Evolutionary conservation across 2,888 invertebrate species (phyloP).

Genomic region (Trichacis sp.): DNA sequence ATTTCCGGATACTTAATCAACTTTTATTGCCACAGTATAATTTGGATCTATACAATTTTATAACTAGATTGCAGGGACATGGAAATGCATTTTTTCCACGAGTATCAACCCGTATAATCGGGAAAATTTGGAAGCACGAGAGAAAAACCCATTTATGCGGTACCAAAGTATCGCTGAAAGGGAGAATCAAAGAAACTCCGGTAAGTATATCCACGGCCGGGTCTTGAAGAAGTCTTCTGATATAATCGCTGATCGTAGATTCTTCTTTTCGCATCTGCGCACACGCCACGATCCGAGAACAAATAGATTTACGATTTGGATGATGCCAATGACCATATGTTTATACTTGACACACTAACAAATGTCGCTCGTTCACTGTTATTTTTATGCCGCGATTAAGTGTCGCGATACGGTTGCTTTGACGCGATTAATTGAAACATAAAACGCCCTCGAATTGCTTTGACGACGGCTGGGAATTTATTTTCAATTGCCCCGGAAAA

Average conservation of each 20-base stretch:
- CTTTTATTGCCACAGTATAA: too few relatives aligned
- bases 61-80: too few relatives aligned
- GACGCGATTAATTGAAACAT: not conserved
- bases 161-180: conserved; percentile 91
- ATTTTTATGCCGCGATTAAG: not conserved
- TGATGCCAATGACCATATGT: conserved; percentile 25
- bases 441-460: too few relatives aligned
- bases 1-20: too few relatives aligned
- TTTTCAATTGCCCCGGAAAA: too few relatives aligned
- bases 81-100: too few relatives aligned
- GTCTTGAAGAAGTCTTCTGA: conserved; percentile 63
- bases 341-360: too few relatives aligned
- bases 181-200: conserved; percentile 89
- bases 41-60: too few relatives aligned
- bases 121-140: conserved; percentile 30
- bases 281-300: conserved; percentile 44
- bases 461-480: too few relatives aligned
- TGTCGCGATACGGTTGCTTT: too few relatives aligned
- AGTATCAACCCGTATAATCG: too few relatives aligned
- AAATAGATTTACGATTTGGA: conserved; percentile 47
- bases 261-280: conserved; percentile 66
- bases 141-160: conserved; percentile 34
- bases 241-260: conserved; percentile 68
- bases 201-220: conserved; percentile 79
- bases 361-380: too few relatives aligned